These are phyloP conservation scores for Drosophila lacicola DNA, from an alignment of 2,888 invertebrate genomes.

Conservation along the genomic window DNA sequence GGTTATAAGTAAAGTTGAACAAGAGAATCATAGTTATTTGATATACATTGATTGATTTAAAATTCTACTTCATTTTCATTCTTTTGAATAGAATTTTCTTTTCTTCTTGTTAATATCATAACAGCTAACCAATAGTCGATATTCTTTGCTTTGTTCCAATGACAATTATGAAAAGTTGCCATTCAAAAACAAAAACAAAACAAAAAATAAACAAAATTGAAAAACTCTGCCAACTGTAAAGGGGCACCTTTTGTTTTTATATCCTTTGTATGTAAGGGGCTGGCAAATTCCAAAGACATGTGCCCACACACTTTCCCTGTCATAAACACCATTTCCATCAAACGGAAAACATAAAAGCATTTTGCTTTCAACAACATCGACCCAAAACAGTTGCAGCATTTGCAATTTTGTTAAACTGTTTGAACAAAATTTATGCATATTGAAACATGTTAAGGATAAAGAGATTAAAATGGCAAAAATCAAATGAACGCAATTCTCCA, in stretches of 20 bases:
- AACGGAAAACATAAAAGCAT: neutral
- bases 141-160: too few species aligned
- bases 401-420: slow-evolving; percentile 2
- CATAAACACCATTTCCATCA: too few species aligned
- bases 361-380: neutral
- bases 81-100: too few species aligned
- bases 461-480: slow-evolving; percentile 8
- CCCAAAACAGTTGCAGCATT: slow-evolving; percentile 1
- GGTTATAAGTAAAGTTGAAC: too few species aligned
- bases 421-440: slow-evolving; percentile 12
- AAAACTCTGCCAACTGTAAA: neutral
- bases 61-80: too few species aligned
- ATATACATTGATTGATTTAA: too few species aligned
- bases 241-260: neutral
- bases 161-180: too few species aligned
- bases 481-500: slow-evolving; percentile 8
- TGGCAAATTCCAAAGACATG: slow-evolving; percentile 16
- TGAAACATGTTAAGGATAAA: slow-evolving; percentile 2
- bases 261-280: slow-evolving; percentile 3
- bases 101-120: too few species aligned
- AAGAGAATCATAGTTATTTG: too few species aligned
- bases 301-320: neutral
- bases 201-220: neutral
- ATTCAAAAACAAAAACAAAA: too few species aligned
- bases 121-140: too few species aligned